phyloP scores from a whole-genome alignment of 2,888 invertebrate genomes.

The Drosophila subquinaria region DNA sequence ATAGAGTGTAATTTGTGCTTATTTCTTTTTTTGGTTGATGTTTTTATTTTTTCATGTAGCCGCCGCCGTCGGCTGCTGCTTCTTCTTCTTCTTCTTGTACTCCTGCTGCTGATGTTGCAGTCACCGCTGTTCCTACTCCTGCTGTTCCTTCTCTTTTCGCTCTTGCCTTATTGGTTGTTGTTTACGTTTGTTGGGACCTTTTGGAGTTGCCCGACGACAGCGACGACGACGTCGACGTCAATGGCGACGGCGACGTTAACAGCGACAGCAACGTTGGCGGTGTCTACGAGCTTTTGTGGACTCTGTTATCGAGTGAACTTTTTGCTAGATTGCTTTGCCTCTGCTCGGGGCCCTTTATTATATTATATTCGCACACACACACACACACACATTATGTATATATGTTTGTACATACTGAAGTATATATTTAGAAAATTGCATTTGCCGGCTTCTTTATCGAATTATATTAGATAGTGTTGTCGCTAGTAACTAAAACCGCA shows the following conservation, averaged over 20 bases:
- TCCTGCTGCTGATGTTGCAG: constrained; percentile 12
- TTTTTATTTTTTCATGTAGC: constrained; percentile 63
- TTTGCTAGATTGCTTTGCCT: constrained; percentile 38
- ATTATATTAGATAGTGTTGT: constrained; percentile 37
- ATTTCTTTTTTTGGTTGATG: constrained; percentile 37
- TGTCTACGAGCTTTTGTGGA: constrained; percentile 38
- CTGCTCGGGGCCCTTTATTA: constrained; percentile 14
- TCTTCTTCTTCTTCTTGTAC: constrained; percentile 5
- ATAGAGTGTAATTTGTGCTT: not conserved
- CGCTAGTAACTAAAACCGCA: constrained; percentile 14
- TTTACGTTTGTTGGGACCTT: constrained; percentile 70
- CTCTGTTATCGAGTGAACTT: constrained; percentile 56
- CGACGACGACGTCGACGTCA: constrained; percentile 11
- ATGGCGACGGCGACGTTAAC: constrained; percentile 17
- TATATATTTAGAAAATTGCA: constrained; percentile 36
- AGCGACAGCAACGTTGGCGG: constrained; percentile 33
- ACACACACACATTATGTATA: not conserved
- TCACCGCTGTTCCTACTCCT: constrained; percentile 27
- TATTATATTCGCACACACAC: constrained; percentile 2
- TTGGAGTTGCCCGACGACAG: constrained; percentile 60
- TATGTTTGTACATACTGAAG: not conserved
- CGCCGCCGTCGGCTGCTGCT: constrained; percentile 57
- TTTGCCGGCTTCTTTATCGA: constrained; percentile 36
- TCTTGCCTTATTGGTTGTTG: constrained; percentile 59
- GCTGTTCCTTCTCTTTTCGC: constrained; percentile 31